Conservation (phyloP, 2,797 vertebrate species). For the Peromyscus melanophrys region DNA sequence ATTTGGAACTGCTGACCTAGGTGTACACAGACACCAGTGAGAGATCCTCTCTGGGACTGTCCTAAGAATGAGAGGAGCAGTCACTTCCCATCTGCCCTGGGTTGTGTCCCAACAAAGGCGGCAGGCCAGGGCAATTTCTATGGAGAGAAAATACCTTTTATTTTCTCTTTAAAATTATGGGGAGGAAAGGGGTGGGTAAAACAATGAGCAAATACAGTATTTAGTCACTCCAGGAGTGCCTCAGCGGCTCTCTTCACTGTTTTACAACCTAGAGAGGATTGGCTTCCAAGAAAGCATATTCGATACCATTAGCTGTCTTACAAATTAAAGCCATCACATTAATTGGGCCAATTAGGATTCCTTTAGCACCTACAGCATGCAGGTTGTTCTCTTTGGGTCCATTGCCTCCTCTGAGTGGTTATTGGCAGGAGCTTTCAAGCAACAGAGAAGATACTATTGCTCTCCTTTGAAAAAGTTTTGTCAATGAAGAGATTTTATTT, state of each 20-base stretch:
- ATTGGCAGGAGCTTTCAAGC: not conserved
- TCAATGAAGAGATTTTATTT: not conserved
- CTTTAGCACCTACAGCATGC: constrained; percentile 46
- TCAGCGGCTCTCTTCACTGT: not conserved
- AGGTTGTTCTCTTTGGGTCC: constrained; percentile 46
- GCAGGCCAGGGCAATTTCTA: not conserved
- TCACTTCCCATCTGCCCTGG: not conserved
- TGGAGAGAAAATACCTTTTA: constrained; percentile 35
- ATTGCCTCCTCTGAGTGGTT: constrained; percentile 41
- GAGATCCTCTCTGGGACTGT: not conserved
- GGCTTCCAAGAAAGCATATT: constrained; percentile 70
- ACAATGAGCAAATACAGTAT: constrained; percentile 51
- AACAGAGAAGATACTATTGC: not conserved
- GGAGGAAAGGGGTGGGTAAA: not conserved
- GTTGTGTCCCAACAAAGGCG: constrained; percentile 40
- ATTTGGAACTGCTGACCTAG: not conserved
- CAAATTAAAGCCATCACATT: constrained; percentile 68
- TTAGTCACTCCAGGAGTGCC: constrained; percentile 13
- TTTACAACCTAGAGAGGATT: constrained; percentile 26
- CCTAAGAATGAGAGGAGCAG: not conserved
- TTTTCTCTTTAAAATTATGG: constrained; percentile 61
- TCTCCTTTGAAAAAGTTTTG: not conserved
- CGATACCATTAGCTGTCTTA: constrained; percentile 64
- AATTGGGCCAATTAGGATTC: constrained; percentile 69
- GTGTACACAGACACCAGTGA: not conserved